Evolutionary conservation across 2,888 invertebrate species (phyloP).

Genomic region (Laspeyria flexula): DNA sequence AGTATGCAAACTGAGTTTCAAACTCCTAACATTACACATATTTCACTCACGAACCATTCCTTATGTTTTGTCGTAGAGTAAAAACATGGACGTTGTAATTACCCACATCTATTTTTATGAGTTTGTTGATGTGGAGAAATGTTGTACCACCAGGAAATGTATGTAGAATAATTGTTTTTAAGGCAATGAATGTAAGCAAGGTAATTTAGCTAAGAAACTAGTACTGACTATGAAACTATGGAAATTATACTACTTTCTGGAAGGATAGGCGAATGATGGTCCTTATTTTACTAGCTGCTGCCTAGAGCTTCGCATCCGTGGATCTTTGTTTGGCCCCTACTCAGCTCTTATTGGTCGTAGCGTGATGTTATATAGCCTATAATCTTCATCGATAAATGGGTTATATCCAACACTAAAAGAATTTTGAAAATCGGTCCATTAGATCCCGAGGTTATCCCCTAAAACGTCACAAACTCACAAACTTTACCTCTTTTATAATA

Average conservation of each 20-base stretch:
- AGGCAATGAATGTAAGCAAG: conserved; percentile 2
- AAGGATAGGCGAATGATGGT: neutral
- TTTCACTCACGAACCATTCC: conserved; percentile 27
- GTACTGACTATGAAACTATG: neutral
- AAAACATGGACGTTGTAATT: conserved; percentile 38
- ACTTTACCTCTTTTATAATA: too few species aligned
- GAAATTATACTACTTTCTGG: neutral
- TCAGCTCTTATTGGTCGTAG: too few species aligned
- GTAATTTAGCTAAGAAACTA: conserved; percentile 1
- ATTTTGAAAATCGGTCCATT: too few species aligned
- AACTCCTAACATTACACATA: conserved; percentile 26
- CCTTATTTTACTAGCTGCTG: too few species aligned
- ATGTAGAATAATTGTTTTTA: conserved; percentile 8
- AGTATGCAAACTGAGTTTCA: conserved; percentile 11
- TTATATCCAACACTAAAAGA: too few species aligned
- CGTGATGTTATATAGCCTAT: too few species aligned
- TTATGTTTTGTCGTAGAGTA: conserved; percentile 35
- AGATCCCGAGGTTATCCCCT: too few species aligned
- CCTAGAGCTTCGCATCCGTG: too few species aligned
- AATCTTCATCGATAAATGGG: too few species aligned
- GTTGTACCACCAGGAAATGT: conserved; percentile 22
- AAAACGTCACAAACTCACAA: too few species aligned
- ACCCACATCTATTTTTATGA: conserved; percentile 45
- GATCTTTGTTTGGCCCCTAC: too few species aligned
- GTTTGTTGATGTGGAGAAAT: conserved; percentile 43